Evolutionary conservation across 2,113 vertebrate species (phyloP), one percentile per base, ranked within the genome.

Genomic region (Charina bottae): DNA sequence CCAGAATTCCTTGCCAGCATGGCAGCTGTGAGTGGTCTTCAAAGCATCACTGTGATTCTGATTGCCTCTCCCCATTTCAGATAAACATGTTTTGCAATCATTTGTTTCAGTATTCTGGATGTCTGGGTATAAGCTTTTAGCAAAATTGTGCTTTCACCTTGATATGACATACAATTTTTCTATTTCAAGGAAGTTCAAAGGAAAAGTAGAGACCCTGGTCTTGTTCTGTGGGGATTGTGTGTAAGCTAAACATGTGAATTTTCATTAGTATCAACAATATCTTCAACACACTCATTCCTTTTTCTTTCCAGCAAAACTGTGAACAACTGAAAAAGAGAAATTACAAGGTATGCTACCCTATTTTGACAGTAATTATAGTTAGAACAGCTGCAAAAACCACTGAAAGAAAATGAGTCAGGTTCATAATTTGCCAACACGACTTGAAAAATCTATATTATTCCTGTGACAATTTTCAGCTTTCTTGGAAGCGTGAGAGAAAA

Each of bases 361-460:
- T 88, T 92, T 83, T 92, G 91, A 92, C 90, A 92, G 68, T 92
- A 92, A 83, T 92, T 92, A 92, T 88, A 88, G 91, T 88, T 78
- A 83, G 86, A 92, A 83, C 86, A 88, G 91, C 91, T 88, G 91
- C 91, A 88, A 88, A 78, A 92, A 92, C 91, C 86, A 88, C 91
- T 88, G 68, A 92, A 92, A 92, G 91, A 92, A 88, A 83, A 83
- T 92, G 86, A 92, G 86, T 92, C 91, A 92, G 86, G 91, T 88
- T 88, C 86, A 92, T 92, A 92, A 88, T 88, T 83, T 83, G 64
- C 91, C 90, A 92, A 92, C 19, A 88, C 55, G 28, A 56, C 42
- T 87, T 88, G 64, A 53, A 83, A 88, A 92, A 92, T 53, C 86
- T 58, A 83, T 83, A 83, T 83, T 92, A 88, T 88, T 46, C 42